Evolutionary conservation across 2,888 invertebrate genomes (phyloP).

Genomic region (Elgonia sp.): DNA sequence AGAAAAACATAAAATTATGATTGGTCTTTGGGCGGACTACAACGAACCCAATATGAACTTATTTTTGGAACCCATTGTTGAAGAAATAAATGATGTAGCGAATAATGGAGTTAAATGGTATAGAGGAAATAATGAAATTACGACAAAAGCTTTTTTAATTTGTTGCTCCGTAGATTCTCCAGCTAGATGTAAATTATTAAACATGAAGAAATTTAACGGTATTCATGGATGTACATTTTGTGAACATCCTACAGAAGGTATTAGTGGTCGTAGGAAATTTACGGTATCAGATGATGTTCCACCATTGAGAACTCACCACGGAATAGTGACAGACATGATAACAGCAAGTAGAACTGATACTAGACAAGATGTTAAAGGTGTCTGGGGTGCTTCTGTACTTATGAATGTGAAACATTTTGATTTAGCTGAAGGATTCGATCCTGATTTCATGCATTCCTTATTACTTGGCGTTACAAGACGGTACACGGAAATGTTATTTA

Average conservation of each 20-base stretch:
- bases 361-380: constrained; percentile 41
- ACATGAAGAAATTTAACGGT: constrained; percentile 74
- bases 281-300: constrained; percentile 26
- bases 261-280: constrained; percentile 38
- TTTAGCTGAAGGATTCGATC: constrained; percentile 69
- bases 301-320: constrained; percentile 29
- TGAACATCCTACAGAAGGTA: constrained; percentile 31
- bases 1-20: no score
- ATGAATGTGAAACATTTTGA: constrained; percentile 66
- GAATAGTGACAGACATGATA: constrained; percentile 16
- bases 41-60: no score
- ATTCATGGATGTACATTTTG: constrained; percentile 70
- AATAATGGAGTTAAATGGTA: no score
- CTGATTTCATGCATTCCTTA: constrained; percentile 74
- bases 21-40: no score
- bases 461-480: constrained; percentile 63
- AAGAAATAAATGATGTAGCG: no score
- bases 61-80: no score
- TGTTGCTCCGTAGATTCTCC: constrained; percentile 55
- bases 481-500: constrained; percentile 51
- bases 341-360: neutral
- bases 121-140: no score
- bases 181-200: constrained; percentile 39
- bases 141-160: constrained; percentile 23
- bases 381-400: constrained; percentile 52